phyloP scores from a whole-genome alignment of 2,113 vertebrate genomes.

The Tychaedon coryphoeus region DNA sequence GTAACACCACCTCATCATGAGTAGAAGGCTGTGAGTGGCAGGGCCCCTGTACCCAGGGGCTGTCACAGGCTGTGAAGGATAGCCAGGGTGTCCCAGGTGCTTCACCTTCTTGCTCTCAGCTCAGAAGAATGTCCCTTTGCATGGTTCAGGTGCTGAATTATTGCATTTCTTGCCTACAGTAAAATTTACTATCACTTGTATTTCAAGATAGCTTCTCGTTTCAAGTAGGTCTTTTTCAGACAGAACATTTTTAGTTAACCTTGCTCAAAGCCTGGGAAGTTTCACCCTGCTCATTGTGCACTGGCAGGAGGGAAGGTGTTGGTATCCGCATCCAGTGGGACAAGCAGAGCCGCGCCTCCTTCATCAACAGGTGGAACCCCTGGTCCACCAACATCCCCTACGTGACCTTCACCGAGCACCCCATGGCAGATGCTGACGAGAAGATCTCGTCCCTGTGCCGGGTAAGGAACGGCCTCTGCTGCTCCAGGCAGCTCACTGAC shows the following conservation, averaged over 20 bases:
- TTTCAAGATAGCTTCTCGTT: not conserved
- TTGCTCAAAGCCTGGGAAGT: accelerated
- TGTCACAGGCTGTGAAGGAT: too few species aligned
- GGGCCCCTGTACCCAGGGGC: not conserved
- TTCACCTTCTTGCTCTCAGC: not conserved
- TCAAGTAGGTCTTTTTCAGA: not conserved
- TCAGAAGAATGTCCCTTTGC: not conserved
- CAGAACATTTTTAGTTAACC: accelerated
- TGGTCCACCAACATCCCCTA: constrained; percentile 95
- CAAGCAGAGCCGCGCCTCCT: constrained; percentile 86
- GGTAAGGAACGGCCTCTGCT: constrained; percentile 52
- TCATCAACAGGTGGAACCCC: constrained; percentile 93
- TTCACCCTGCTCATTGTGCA: accelerated
- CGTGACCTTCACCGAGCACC: constrained; percentile 88
- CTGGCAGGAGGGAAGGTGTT: constrained; percentile 83
- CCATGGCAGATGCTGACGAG: constrained; percentile 89
- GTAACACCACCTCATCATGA: accelerated
- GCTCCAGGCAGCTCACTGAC: not conserved
- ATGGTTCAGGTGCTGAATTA: not conserved
- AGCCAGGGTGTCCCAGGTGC: not conserved
- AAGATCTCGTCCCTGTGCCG: constrained; percentile 90
- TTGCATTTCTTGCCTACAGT: not conserved
- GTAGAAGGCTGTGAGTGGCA: not conserved
- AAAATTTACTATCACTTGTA: not conserved
- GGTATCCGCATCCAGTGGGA: constrained; percentile 95